Base-by-base conservation (phyloP, 2,113 vertebrate genomes). In the Dendrocopos noguchii region DNA sequence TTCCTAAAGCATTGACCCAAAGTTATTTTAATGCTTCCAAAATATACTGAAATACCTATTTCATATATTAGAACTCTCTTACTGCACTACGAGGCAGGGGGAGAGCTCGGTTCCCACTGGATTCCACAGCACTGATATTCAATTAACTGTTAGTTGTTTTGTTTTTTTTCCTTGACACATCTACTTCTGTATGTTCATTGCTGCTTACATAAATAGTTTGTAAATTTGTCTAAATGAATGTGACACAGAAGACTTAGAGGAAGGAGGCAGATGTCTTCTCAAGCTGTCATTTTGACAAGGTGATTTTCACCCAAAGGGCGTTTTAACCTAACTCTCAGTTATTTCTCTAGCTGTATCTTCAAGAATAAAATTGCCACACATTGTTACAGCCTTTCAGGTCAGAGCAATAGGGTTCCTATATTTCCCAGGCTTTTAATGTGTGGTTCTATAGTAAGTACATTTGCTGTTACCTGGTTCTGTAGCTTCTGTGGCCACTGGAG, bases 211-310 rank as follows among this genome's bases (percentile, higher is more conserved):
- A 92, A 95, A 91, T 75, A 91, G 77, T 89, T 72, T 53, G 50
- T 65, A 50, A 70, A 67, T 95, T 95, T 91, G 39, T 82, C 59
- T 96, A 76, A 97, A 84, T 86, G 79, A 86, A 95, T 88, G 91
- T 96, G 95, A 97, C 92, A 90, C 79, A 80, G 50, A 93, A 89
- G 90, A 80, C 94, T 95, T n/a, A 16, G 79, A 94, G 92, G 55
- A 88, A 92, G 34, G 87, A 95, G 77, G 67, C 93, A 95, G 93
- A 96, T 95, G 96, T 96, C 91, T 57, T 96, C 90, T 80, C 89
- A 94, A 94, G 95, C 96, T 96, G 96, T 96, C 96, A 93, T 85
- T 95, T 87, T 94, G 92, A 95, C 90, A 95, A 95, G 95, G 97
- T 97, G 92, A 93, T 96, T 96, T 94, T 94, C 84, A 95, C 92